Evolutionary conservation across 2,888 invertebrate genomes (phyloP).

Genomic region (Heliconius ethilla): DNA sequence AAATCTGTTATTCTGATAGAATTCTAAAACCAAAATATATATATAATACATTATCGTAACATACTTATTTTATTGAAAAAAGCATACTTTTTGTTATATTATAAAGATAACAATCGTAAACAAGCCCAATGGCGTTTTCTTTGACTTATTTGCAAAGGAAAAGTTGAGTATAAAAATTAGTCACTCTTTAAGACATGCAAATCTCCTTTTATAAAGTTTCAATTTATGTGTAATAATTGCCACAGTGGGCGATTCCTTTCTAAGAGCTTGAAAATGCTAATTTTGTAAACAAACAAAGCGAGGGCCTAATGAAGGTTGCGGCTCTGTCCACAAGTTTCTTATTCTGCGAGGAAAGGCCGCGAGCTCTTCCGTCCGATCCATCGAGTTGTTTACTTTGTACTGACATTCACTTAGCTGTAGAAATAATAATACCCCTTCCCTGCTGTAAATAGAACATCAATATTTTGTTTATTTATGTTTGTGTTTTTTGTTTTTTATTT

Average conservation of each 20-base stretch:
- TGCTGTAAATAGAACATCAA: slow-evolving; percentile 27
- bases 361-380: slow-evolving; percentile 76
- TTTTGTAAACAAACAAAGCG: slow-evolving; percentile 78
- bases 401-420: slow-evolving; percentile 61
- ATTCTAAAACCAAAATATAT: too few relatives aligned
- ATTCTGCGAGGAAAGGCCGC: slow-evolving; percentile 65
- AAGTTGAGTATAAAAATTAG: slow-evolving; percentile 45
- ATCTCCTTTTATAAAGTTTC: slow-evolving; percentile 55
- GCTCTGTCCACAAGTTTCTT: slow-evolving; percentile 75
- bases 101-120: too few relatives aligned
- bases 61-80: neutral
- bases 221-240: slow-evolving; percentile 67
- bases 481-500: neutral
- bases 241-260: slow-evolving; percentile 60
- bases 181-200: slow-evolving; percentile 53
- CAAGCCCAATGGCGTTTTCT: neutral
- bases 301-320: slow-evolving; percentile 77
- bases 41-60: neutral
- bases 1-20: too few relatives aligned
- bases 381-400: slow-evolving; percentile 78
- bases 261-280: slow-evolving; percentile 75
- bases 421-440: slow-evolving; percentile 46
- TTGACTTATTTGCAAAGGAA: slow-evolving; percentile 27
- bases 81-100: too few relatives aligned
- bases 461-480: slow-evolving; percentile 27